Percentiles rank a stretch among this genome's conserved stretches.
phyloP scores from a whole-genome alignment of 2,113 vertebrate species.

The Laticauda laticaudata region DNA sequence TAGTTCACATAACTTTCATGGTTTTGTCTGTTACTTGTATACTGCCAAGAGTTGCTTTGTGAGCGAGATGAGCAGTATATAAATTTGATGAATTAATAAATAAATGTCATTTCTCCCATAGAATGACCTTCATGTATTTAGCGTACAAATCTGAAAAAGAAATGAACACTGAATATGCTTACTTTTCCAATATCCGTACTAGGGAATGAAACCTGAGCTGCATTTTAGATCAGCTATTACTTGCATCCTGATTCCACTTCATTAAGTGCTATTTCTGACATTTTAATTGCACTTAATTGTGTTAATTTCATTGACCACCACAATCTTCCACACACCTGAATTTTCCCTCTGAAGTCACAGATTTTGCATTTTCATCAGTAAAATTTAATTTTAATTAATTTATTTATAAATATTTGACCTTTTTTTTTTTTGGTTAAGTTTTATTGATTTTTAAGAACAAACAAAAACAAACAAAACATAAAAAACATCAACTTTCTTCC shows the following conservation, averaged over 20 bases:
- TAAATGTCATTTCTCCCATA: background rate
- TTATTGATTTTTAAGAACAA: too few relatives aligned
- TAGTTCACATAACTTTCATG: background rate
- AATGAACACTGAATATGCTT: background rate
- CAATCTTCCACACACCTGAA: background rate
- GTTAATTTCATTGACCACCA: background rate
- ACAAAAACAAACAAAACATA: too few relatives aligned
- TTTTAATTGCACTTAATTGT: background rate
- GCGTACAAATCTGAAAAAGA: background rate
- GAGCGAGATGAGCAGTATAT: background rate
- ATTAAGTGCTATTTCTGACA: background rate
- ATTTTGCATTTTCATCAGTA: background rate
- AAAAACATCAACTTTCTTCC: too few relatives aligned
- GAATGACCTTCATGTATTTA: background rate
- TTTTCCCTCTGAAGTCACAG: background rate
- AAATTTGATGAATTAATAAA: background rate
- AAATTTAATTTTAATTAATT: background rate
- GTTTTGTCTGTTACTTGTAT: background rate
- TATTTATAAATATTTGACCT: background rate
- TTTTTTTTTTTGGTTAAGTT: too few relatives aligned
- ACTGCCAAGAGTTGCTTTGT: background rate
- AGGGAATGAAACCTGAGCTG: background rate
- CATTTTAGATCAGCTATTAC: background rate
- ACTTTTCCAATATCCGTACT: background rate
- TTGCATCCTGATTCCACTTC: background rate